phyloP scores from a whole-genome alignment of 2,888 invertebrate genomes.

The Coenonympha arcania region DNA sequence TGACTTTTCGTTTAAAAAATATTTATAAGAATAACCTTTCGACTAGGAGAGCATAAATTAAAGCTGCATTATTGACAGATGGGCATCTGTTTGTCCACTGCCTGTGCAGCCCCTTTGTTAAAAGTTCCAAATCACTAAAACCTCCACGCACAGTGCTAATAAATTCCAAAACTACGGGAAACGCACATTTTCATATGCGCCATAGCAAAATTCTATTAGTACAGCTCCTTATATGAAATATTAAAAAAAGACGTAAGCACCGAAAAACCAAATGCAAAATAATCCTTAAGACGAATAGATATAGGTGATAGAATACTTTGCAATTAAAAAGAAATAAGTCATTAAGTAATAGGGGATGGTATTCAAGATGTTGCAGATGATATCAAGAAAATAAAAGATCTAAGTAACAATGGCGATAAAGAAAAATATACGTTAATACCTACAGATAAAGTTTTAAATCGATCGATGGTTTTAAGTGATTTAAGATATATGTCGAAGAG shows the following conservation, averaged over 20 bases:
- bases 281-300: constrained; percentile 32
- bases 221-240: constrained; percentile 31
- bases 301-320: constrained; percentile 39
- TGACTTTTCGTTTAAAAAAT: not conserved
- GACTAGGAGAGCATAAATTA: constrained; percentile 29
- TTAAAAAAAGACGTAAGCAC: constrained; percentile 38
- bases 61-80: constrained; percentile 21
- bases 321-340: constrained; percentile 50
- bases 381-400: constrained; percentile 30
- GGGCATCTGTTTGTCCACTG: constrained; percentile 37
- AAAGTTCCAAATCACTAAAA: constrained; percentile 42
- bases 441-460: constrained; percentile 34
- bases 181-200: constrained; percentile 60
- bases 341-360: constrained; percentile 64
- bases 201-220: constrained; percentile 60
- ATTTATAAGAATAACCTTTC: not conserved
- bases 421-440: constrained; percentile 29
- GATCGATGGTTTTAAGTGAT: constrained; percentile 10
- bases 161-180: constrained; percentile 66
- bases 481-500: constrained; percentile 29
- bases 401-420: constrained; percentile 28
- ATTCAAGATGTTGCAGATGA: constrained; percentile 67
- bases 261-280: constrained; percentile 32
- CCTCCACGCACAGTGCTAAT: constrained; percentile 47
- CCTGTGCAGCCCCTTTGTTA: constrained; percentile 32